Evolutionary conservation across 2,888 invertebrate genomes (phyloP).

Genomic region (Monopis laevigella): DNA sequence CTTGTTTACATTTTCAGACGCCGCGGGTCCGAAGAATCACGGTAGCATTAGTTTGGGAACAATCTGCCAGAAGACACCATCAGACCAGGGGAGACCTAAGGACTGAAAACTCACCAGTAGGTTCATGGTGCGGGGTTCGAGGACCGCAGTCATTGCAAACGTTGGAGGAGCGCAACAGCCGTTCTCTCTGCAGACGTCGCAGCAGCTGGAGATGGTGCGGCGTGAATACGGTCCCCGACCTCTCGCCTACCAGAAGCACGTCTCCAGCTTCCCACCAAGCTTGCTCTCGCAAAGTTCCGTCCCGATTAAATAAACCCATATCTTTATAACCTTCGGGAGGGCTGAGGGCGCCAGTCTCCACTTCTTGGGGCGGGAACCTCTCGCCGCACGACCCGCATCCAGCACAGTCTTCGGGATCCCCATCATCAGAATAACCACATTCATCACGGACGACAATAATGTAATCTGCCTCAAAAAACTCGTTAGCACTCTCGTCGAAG

Average conservation of each 20-base stretch:
- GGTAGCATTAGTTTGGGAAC: no score
- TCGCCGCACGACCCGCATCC: conserved; percentile 63
- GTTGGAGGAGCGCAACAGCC: conserved; percentile 65
- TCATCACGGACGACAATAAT: conserved; percentile 91
- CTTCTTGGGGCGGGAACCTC: conserved; percentile 74
- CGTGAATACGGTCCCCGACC: conserved; percentile 69
- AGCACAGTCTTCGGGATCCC: conserved; percentile 77
- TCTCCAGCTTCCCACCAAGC: conserved; percentile 68
- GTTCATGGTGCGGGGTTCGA: conserved; percentile 54
- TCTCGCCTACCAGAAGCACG: conserved; percentile 64
- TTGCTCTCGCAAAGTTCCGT: conserved; percentile 65
- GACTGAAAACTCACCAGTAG: conserved; percentile 61
- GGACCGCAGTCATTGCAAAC: conserved; percentile 61
- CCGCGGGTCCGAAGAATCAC: no score
- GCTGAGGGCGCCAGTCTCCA: conserved; percentile 85
- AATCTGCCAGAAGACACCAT: no score
- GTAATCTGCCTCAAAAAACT: conserved; percentile 92
- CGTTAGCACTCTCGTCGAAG: conserved; percentile 89
- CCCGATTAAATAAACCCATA: conserved; percentile 72
- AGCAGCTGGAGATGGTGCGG: conserved; percentile 73
- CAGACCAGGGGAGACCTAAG: no score
- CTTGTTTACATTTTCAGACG: no score
- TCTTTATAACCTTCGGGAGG: conserved; percentile 94
- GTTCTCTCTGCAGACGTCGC: conserved; percentile 70
- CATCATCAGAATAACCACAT: conserved; percentile 85